A percentile compares a stretch with the other conserved stretches of the same genome.
Evolutionary conservation across 1,140 invertebrate genomes (phyloP).

Genomic region (Matsumurasca onukii): DNA sequence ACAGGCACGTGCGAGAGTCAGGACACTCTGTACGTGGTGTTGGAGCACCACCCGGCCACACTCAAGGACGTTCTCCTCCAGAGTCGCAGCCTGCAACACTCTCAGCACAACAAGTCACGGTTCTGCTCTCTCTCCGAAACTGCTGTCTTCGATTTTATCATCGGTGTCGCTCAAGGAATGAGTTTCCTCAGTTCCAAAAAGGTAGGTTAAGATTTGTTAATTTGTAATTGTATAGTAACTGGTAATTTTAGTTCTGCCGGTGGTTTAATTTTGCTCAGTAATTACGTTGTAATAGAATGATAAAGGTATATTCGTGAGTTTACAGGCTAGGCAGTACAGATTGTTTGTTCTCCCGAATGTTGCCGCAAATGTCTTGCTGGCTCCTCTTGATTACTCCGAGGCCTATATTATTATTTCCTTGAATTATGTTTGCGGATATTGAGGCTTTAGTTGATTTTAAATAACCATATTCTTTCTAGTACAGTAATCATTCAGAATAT

Average conservation of each 20-base stretch:
- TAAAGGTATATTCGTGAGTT: neutral
- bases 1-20: constrained; percentile 77
- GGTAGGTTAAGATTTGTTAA: constrained; percentile 29
- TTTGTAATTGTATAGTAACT: neutral
- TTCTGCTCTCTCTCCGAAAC: constrained; percentile 63
- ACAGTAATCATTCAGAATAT: neutral
- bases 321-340: neutral
- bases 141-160: constrained; percentile 56
- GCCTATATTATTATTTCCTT: no score
- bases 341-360: neutral
- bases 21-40: constrained; percentile 66
- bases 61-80: constrained; percentile 68
- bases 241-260: neutral
- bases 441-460: no score
- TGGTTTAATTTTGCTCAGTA: no score
- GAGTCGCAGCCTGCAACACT: constrained; percentile 58
- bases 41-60: constrained; percentile 63
- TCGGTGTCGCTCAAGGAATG: constrained; percentile 64
- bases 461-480: neutral
- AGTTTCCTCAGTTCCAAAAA: constrained; percentile 60
- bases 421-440: no score
- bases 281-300: neutral
- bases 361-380: no score
- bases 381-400: no score
- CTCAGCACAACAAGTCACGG: constrained; percentile 50